Conservation (phyloP, 2,113 vertebrate genomes). For the Hirundichthys speculiger region DNA sequence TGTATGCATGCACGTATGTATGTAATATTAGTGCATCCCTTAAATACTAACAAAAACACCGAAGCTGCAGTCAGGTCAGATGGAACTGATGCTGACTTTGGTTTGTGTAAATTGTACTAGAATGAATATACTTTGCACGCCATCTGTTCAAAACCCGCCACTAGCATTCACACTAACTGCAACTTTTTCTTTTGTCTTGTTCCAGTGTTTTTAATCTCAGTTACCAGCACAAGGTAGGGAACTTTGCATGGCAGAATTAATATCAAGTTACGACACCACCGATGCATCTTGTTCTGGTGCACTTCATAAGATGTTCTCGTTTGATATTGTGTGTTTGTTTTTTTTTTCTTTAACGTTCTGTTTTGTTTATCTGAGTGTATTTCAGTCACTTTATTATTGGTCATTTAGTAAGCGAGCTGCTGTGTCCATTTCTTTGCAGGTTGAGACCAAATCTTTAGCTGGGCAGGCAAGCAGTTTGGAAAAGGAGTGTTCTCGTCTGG, state of each 20-base stretch:
- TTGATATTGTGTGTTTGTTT: conserved; percentile 19
- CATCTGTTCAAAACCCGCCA: not conserved
- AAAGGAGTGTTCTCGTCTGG: conserved; percentile 56
- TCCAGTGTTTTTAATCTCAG: conserved; percentile 28
- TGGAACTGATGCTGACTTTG: not conserved
- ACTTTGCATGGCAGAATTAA: conserved; percentile 54
- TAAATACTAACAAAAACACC: conserved; percentile 39
- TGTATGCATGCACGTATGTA: conserved; percentile 34
- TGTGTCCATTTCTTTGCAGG: conserved; percentile 27
- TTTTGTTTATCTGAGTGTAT: not conserved
- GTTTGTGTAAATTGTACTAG: conserved; percentile 1
- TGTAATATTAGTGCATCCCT: not conserved
- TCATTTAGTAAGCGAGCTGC: not conserved
- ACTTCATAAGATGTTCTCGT: conserved; percentile 28
- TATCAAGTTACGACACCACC: conserved; percentile 16
- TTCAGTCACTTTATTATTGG: not conserved
- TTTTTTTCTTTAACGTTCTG: too few species aligned
- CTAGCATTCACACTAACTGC: conserved; percentile 7
- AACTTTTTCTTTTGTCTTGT: conserved; percentile 18
- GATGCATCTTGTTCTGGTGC: conserved; percentile 24
- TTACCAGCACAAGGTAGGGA: conserved; percentile 27
- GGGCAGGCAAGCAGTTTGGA: conserved; percentile 56
- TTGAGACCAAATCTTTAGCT: conserved; percentile 55
- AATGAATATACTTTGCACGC: conserved; percentile 19
- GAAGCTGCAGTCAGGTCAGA: conserved; percentile 10